Evolutionary conservation across 2,888 invertebrate genomes (phyloP).

Genomic region (Bombyx huttoni): DNA sequence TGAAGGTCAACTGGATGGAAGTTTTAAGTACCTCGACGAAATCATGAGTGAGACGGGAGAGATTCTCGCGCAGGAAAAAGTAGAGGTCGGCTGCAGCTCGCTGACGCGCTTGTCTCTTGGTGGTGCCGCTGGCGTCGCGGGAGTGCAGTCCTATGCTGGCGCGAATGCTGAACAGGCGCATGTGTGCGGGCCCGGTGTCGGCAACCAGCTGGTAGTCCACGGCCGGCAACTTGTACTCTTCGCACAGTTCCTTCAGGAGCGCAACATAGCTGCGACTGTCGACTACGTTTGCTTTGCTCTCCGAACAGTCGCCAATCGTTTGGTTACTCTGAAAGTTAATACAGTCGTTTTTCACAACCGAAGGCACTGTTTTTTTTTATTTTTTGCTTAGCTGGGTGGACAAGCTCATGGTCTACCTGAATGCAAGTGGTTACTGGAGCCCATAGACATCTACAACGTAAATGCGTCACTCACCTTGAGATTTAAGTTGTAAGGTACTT

Average conservation of each 20-base stretch:
- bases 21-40: conserved; percentile 37
- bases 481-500: too few relatives aligned
- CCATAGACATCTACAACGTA: too few relatives aligned
- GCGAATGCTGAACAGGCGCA: conserved; percentile 73
- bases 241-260: conserved; percentile 57
- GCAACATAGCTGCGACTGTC: conserved; percentile 40
- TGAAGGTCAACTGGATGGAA: neutral
- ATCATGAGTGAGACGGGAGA: conserved; percentile 36
- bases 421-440: too few relatives aligned
- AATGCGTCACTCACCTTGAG: too few relatives aligned
- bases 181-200: conserved; percentile 78
- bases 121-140: conserved; percentile 70
- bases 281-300: neutral
- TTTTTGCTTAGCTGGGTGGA: too few relatives aligned
- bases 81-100: conserved; percentile 66
- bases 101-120: conserved; percentile 78
- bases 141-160: conserved; percentile 66
- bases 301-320: neutral
- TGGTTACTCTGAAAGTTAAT: neutral
- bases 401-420: too few relatives aligned
- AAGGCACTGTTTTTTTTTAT: too few relatives aligned
- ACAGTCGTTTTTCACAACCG: too few relatives aligned
- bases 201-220: conserved; percentile 70
- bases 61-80: conserved; percentile 41
- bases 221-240: conserved; percentile 56